Evolutionary conservation across 1,140 invertebrate species (phyloP).

Genomic region (Polyergus mexicanus): DNA sequence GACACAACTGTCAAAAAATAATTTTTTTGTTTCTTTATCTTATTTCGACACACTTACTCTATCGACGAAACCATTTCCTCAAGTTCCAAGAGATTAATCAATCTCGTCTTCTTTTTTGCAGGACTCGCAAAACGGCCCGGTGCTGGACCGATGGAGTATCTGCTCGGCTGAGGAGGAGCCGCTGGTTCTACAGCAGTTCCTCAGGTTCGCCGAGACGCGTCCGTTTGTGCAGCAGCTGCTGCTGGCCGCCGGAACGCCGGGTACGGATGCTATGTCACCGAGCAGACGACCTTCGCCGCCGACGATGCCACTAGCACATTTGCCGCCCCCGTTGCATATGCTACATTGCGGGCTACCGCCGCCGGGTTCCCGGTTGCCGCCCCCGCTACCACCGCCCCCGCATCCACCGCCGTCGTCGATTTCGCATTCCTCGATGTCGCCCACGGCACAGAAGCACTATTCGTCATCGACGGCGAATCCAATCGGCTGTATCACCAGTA

Average conservation of each 20-base stretch:
- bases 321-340: constrained; percentile 87
- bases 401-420: constrained; percentile 82
- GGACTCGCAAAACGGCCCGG: constrained; percentile 91
- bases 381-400: constrained; percentile 83
- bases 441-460: constrained; percentile 84
- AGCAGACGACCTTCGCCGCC: constrained; percentile 89
- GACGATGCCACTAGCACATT: constrained; percentile 87
- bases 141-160: constrained; percentile 94
- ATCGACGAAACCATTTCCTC: not conserved
- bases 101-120: constrained; percentile 80
- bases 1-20: too few species aligned
- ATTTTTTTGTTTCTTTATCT: too few species aligned
- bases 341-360: constrained; percentile 86
- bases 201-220: constrained; percentile 94
- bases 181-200: constrained; percentile 94
- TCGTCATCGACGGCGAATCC: constrained; percentile 74
- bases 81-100: constrained; percentile 4
- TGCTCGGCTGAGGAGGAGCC: constrained; percentile 94
- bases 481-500: constrained; percentile 72
- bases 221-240: constrained; percentile 93
- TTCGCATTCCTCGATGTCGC: constrained; percentile 85
- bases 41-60: not conserved
- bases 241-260: constrained; percentile 88
- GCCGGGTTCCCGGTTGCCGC: constrained; percentile 84
- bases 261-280: constrained; percentile 89